Evolutionary conservation across 2,888 invertebrate genomes (phyloP), one percentile per base, ranked within the genome.

Genomic region (Caenorhabditis auriculariae): DNA sequence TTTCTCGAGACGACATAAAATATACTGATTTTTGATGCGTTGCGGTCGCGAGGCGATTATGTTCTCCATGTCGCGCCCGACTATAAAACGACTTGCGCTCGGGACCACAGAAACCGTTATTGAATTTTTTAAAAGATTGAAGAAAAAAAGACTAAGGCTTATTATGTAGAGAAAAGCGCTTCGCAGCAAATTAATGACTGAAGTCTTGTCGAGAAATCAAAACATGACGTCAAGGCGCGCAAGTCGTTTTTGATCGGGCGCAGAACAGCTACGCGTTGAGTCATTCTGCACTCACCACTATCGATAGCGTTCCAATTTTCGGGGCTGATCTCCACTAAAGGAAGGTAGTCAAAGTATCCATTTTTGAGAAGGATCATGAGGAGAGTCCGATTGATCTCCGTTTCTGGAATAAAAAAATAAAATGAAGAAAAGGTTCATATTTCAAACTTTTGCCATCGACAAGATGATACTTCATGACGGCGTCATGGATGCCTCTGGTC

Each of bases 241-340:
- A 12, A 41, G n/a, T 41, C 17, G 9, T n/a, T 7, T 41, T 12
- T 41, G 41, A 35, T 12, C 12, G 15, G 15, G 15, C 12, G 35
- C 15, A 42, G 15, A n/a, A n/a, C 41, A 9, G 17, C 19, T 12
- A n/a, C 15, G 19, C 9, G 12, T 41, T 1, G 1, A 41, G 41
- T 17, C 9, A 19, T 15, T 4, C 5, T 17, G 26, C 21, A 12
- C 19, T 35, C 32, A 49, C 54, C 54, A 9, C 21, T 44, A 39
- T 68, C 68, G 24, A 52, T 52, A 1, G 44, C 43, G n/a, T 26
- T 58, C 68, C 68, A 69, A 32, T 56, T 58, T 0, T 49, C 53
- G 1, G 19, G 7, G 0, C 49, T 21, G 19, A 60, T 50, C 2
- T 57, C 44, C 29, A 67, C 19, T 15, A 61, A 55, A 4, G 38